phyloP scores from a whole-genome alignment of 2,797 vertebrate genomes.

The Anguilla obscura region DNA sequence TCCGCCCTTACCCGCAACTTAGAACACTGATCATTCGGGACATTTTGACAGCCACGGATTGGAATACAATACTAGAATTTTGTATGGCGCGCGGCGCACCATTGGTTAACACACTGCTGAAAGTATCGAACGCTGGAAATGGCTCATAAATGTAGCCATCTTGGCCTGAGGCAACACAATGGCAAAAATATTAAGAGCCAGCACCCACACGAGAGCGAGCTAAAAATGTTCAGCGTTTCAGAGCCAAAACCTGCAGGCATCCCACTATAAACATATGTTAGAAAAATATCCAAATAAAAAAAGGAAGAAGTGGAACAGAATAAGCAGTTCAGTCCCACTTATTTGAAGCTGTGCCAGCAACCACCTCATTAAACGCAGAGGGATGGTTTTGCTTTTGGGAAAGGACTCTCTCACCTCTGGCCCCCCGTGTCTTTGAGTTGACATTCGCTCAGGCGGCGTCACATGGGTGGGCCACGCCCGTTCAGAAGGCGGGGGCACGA shows the following conservation, averaged over 20 bases:
- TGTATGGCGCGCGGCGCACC: background rate
- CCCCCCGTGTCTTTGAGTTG: background rate
- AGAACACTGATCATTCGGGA: background rate
- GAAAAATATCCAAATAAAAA: constrained; percentile 9
- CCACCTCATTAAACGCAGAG: background rate
- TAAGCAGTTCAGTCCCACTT: background rate
- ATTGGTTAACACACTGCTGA: background rate
- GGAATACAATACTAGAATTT: background rate
- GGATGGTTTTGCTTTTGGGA: background rate
- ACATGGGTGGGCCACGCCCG: background rate
- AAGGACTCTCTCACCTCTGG: background rate
- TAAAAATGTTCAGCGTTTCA: background rate
- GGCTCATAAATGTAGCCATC: background rate
- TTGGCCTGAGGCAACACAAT: background rate
- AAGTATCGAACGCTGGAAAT: background rate
- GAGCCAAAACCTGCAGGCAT: constrained; percentile 10
- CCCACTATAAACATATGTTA: background rate
- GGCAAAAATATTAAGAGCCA: background rate
- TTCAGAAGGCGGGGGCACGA: background rate
- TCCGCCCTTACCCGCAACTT: background rate
- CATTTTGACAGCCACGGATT: background rate
- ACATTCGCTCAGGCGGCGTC: background rate
- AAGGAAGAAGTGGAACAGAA: background rate
- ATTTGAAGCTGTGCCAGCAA: background rate
- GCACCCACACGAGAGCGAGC: background rate